A percentile compares a stretch with the other conserved stretches of the same genome.
Conservation (phyloP, 2,888 invertebrate species). For the Listrodromus nycthemerus region DNA sequence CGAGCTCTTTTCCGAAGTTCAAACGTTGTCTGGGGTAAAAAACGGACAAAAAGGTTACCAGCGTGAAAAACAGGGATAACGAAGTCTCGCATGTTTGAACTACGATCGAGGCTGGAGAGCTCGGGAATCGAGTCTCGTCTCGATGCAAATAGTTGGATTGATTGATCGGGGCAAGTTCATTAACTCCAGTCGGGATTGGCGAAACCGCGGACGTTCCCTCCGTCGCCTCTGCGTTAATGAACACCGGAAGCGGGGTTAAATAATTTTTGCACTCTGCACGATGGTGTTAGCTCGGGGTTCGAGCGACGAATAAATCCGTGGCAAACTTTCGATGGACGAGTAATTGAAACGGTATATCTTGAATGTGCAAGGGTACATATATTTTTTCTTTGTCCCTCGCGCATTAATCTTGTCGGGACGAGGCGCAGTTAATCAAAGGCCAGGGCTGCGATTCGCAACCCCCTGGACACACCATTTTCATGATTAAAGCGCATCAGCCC, state of each 20-base stretch:
- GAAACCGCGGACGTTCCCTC: neutral
- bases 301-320: neutral
- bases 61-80: conserved; percentile 8
- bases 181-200: conserved; percentile 6
- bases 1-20: neutral
- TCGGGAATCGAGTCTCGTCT: conserved; percentile 8
- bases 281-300: conserved; percentile 11
- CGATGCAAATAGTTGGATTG: conserved; percentile 45
- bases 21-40: neutral
- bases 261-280: conserved; percentile 17
- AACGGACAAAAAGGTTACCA: neutral
- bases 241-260: conserved; percentile 5
- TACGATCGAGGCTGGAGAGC: neutral
- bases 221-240: conserved; percentile 30
- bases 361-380: neutral
- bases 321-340: neutral
- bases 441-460: conserved; percentile 22
- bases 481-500: conserved; percentile 53
- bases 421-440: conserved; percentile 38
- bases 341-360: neutral
- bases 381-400: neutral
- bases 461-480: conserved; percentile 38
- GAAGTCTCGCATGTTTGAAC: neutral
- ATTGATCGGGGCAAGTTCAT: conserved; percentile 47
- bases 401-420: neutral